Evolutionary conservation across 2,888 invertebrate species (phyloP).

Genomic region (Rotaria socialis): DNA sequence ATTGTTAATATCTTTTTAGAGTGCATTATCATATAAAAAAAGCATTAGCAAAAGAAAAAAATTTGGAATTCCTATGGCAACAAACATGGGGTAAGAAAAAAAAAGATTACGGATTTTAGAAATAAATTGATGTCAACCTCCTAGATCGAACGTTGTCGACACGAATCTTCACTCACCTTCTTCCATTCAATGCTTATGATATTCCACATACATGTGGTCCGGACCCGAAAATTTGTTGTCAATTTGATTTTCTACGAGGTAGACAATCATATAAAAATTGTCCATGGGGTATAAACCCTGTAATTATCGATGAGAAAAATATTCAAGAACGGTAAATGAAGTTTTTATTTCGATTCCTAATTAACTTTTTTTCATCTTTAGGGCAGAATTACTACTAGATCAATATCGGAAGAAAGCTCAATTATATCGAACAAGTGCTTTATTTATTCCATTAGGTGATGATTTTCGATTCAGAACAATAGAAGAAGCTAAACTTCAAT

Average conservation of each 20-base stretch:
- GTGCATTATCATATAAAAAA: constrained; percentile 94
- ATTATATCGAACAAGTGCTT: constrained; percentile 54
- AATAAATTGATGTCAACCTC: neutral
- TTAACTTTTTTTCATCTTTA: neutral
- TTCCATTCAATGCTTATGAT: constrained; percentile 98
- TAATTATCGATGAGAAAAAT: constrained; percentile 75
- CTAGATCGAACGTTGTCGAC: constrained; percentile 60
- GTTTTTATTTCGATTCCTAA: neutral
- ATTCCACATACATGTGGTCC: constrained; percentile 97
- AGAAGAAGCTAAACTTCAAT: constrained; percentile 57
- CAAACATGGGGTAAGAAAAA: constrained; percentile 74
- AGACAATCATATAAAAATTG: constrained; percentile 69
- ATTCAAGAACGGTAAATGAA: constrained; percentile 65
- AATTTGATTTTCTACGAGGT: constrained; percentile 86
- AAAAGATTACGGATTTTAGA: too few relatives aligned
- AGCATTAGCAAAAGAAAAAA: constrained; percentile 72
- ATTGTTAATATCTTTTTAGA: neutral
- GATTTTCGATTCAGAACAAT: constrained; percentile 57
- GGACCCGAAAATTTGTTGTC: constrained; percentile 87
- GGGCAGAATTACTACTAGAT: constrained; percentile 64
- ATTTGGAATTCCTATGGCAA: constrained; percentile 86
- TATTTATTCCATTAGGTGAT: constrained; percentile 58
- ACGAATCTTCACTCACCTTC: constrained; percentile 85
- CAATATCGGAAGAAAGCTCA: constrained; percentile 59
- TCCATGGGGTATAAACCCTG: constrained; percentile 84